Evolutionary conservation across 1,140 invertebrate species (phyloP), one percentile per base, ranked within the genome.

Genomic region (Semibalanus balanoides): DNA sequence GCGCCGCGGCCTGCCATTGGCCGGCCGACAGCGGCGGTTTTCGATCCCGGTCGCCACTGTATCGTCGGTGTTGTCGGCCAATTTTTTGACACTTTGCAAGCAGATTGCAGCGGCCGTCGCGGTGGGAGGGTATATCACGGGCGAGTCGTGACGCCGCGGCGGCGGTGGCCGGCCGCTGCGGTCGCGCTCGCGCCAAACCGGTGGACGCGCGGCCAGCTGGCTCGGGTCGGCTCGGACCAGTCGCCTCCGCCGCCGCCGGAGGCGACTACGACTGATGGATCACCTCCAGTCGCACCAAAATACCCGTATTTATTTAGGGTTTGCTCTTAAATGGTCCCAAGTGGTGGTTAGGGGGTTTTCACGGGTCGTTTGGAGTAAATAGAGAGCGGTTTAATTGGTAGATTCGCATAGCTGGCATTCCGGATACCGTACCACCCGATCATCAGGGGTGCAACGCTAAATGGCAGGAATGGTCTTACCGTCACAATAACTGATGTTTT

Each of bases 361-460:
- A 64, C 51, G 51, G 51, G 22, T 64, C 51, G 51, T 64, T 64
- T 1, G 51, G 51, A 64, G 51, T 64, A 64, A 64, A 64, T 64
- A 64, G 51, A 64, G 51, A 64, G 14, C 22, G 51, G 51, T 25
- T 76, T 78, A 76, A 76, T 78, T 77, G 78, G 77, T 76, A 77
- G 78, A 78, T 77, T 77, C 79, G 79, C 79, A 78, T 78, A 80
- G 79, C 79, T 78, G 78, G 79, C 76, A 76, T 78, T 78, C 76
- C 78, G 76, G 74, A 76, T 73, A 74, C 40, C 31, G 64, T 74
- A 31, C 69, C 70, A 75, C 43, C 74, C 30, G 51, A 69, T 25
- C 43, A 29, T 74, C 51, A 28, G 74, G 35, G 35, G 28, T 74
- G 35, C 51, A 74, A 51, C 51, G 35, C 35, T 40, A 40, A 40